Evolutionary conservation across 2,888 invertebrate genomes (phyloP), one percentile per base, ranked within the genome.

Genomic region (Eugnorisma glareosa): DNA sequence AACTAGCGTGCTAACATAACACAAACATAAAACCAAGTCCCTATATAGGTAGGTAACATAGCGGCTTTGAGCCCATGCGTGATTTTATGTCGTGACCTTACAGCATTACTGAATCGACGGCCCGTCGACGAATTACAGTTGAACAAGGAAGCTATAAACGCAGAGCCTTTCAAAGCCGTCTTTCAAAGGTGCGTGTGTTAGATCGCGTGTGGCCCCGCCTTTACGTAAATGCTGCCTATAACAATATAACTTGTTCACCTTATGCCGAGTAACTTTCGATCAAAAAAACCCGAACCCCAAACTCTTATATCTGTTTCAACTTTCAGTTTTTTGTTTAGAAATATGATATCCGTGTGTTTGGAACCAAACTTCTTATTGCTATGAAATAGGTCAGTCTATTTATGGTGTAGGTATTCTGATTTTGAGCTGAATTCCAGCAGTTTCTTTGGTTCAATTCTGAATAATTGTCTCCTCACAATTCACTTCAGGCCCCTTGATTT

Each of bases 241-340:
- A 87, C 86, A 81, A 81, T 88, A 84, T 83, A 88, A 85, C 85
- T 82, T 84, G 83, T 81, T 85, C 82, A 83, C 83, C 81, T 83
- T 82, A 77, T 77, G 40, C 72, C 35, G 28, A 71, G 69, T 84
- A 71, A 84, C 72, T 86, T 86, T 74, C 78, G 68, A 84, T 81
- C 81, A 74, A 77, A 64, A 73, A 78, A 73, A 57, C 59, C 48
- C 24, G 54, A 79, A 77, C 63, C 54, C 54, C 21, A 66, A 78
- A 77, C 63, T 57, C 45, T 51, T 59, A 66, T 40, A 75, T 67
- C 61, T 67, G 64, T 67, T 48, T 69, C 43, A 64, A 35, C n/a
- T 64, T 74, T 57, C 66, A 37, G 31, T 64, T 68, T 77, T 59
- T 77, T 77, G 61, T 67, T 81, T 24, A 18, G 59, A 28, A 68